These are phyloP conservation scores for Drosophila rufa DNA, from an alignment of 1,140 invertebrate genomes.

Conservation along the genomic window DNA sequence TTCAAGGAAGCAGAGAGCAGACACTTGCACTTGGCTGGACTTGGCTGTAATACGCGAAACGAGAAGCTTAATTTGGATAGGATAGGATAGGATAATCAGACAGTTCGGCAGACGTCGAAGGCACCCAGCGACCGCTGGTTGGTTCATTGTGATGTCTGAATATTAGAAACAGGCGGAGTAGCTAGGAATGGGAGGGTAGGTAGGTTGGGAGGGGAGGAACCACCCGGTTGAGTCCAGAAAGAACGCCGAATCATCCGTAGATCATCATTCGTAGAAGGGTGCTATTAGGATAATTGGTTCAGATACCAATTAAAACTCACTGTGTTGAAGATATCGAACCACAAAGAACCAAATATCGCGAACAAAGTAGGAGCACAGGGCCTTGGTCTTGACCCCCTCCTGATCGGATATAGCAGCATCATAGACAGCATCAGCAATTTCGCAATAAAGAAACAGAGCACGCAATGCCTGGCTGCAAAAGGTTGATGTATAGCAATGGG, in stretches of 20 bases:
- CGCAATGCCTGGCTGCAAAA: constrained; percentile 45
- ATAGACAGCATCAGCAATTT: constrained; percentile 57
- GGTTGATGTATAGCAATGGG: constrained; percentile 44
- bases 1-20: constrained; percentile 39
- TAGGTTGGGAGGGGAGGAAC: too few relatives aligned
- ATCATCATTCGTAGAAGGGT: too few relatives aligned
- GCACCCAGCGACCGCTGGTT: too few relatives aligned
- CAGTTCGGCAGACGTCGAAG: too few relatives aligned
- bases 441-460: constrained; percentile 60
- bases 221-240: too few relatives aligned
- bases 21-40: constrained; percentile 41
- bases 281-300: too few relatives aligned
- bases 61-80: background rate
- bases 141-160: too few relatives aligned
- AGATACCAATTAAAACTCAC: constrained; percentile 27
- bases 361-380: constrained; percentile 47
- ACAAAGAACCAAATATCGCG: constrained; percentile 67
- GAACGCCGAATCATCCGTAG: too few relatives aligned
- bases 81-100: too few relatives aligned
- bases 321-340: constrained; percentile 40
- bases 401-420: constrained; percentile 23
- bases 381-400: background rate
- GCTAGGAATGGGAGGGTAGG: too few relatives aligned
- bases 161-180: too few relatives aligned
- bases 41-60: constrained; percentile 29